Percentiles rank a stretch among this genome's conserved stretches.
These are phyloP conservation scores for Peromyscus leucopus DNA, from an alignment of 2,113 vertebrate species.

Conservation along the genomic window DNA sequence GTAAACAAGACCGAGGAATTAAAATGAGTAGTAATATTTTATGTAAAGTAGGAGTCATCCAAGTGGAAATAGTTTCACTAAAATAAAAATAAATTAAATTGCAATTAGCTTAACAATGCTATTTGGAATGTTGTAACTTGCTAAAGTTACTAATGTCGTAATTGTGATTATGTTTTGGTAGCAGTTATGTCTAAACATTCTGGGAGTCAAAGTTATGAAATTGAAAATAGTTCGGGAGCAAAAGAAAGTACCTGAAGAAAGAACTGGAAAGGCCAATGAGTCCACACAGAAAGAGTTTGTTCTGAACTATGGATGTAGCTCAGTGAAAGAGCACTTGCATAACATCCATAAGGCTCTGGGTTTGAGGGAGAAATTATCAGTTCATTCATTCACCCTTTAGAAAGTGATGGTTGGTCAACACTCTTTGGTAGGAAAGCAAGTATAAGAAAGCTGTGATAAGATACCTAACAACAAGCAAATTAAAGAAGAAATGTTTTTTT, in stretches of 20 bases:
- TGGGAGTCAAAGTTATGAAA: not conserved
- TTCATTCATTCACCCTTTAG: not conserved
- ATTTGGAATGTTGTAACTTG: conserved; percentile 4
- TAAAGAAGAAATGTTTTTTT: not conserved
- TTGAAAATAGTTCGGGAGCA: not conserved
- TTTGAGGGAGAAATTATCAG: not conserved
- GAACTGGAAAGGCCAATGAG: not conserved
- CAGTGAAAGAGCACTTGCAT: not conserved
- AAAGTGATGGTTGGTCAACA: not conserved
- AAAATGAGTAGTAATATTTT: conserved; percentile 32
- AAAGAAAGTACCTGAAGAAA: not conserved
- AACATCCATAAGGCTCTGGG: not conserved
- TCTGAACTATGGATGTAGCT: not conserved
- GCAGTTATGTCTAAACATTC: not conserved
- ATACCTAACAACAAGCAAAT: not conserved
- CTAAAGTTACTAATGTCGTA: not conserved
- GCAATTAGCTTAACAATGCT: not conserved
- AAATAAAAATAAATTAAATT: conserved; percentile 30
- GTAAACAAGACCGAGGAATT: not conserved
- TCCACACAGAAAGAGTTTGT: not conserved
- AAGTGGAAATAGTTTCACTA: not conserved
- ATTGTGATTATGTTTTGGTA: conserved; percentile 31
- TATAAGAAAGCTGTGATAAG: not conserved
- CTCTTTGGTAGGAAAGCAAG: not conserved
- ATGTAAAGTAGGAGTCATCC: not conserved